Conservation (phyloP, 2,113 vertebrate genomes). For the Sylvilagus bachmani region DNA sequence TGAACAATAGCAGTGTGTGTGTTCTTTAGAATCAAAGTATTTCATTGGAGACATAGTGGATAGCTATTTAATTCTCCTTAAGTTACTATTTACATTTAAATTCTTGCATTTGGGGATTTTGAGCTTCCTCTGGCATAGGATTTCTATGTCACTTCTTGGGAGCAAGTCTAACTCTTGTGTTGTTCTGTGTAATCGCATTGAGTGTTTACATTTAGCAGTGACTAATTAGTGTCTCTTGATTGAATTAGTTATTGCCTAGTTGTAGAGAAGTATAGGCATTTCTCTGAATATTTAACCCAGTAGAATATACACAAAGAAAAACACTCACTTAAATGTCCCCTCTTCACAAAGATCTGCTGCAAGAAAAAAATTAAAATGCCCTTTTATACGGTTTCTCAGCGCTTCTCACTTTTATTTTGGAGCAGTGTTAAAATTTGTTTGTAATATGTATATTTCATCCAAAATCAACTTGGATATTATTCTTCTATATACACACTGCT, state of each 20-base stretch:
- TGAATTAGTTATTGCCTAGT: conserved; percentile 61
- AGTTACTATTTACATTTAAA: conserved; percentile 7
- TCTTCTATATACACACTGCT: neutral
- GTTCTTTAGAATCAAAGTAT: conserved; percentile 45
- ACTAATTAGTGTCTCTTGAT: conserved; percentile 53
- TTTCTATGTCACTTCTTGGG: neutral
- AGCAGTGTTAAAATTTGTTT: conserved; percentile 38
- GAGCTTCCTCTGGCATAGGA: neutral
- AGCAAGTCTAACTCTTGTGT: conserved; percentile 22
- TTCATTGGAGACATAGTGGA: neutral
- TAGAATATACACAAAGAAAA: neutral
- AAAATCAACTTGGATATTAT: neutral
- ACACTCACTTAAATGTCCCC: neutral
- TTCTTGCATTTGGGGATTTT: neutral
- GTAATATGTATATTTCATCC: neutral
- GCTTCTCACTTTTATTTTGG: conserved; percentile 29
- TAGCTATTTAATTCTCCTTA: conserved; percentile 36
- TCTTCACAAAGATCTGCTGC: neutral
- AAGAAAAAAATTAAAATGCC: neutral
- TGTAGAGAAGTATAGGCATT: neutral
- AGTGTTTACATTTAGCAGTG: conserved; percentile 58
- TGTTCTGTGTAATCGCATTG: neutral
- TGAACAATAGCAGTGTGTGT: neutral
- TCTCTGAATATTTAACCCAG: conserved; percentile 33
- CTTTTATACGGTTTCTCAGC: neutral